These are phyloP conservation scores for Amyelois transitella DNA, from an alignment of 1,140 invertebrate genomes.

Conservation along the genomic window DNA sequence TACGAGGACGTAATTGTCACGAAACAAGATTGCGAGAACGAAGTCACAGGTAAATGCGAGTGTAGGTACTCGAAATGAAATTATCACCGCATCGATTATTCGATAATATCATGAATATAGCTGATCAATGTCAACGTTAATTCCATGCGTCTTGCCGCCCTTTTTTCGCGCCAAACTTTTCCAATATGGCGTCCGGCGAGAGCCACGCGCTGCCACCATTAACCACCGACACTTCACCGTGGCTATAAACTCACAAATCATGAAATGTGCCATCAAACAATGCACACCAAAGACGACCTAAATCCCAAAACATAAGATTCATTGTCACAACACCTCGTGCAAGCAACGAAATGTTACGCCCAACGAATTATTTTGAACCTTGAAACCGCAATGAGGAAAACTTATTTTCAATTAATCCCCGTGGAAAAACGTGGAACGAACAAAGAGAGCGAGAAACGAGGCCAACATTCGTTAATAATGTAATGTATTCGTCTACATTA, in stretches of 20 bases:
- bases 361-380: conserved; percentile 62
- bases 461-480: conserved; percentile 74
- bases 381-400: conserved; percentile 40
- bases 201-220: conserved; percentile 69
- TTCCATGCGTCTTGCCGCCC: conserved; percentile 32
- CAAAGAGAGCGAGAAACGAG: conserved; percentile 72
- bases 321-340: conserved; percentile 28
- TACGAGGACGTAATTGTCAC: too few species aligned
- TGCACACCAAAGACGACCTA: conserved; percentile 29
- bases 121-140: conserved; percentile 7
- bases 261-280: conserved; percentile 52
- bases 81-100: too few species aligned
- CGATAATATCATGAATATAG: too few species aligned
- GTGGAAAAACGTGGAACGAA: conserved; percentile 62
- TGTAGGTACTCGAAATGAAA: too few species aligned
- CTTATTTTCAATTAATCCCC: conserved; percentile 50
- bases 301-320: conserved; percentile 26
- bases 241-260: conserved; percentile 75
- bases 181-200: conserved; percentile 67
- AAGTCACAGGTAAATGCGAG: too few species aligned
- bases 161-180: conserved; percentile 71
- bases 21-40: too few species aligned
- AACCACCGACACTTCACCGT: conserved; percentile 73
- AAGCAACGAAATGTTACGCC: conserved; percentile 43
- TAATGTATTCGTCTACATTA: conserved; percentile 73